Percentiles rank a stretch among this genome's conserved stretches.
Evolutionary conservation across 1,140 invertebrate species (phyloP).

Genomic region (Eurytemora carolleeae): DNA sequence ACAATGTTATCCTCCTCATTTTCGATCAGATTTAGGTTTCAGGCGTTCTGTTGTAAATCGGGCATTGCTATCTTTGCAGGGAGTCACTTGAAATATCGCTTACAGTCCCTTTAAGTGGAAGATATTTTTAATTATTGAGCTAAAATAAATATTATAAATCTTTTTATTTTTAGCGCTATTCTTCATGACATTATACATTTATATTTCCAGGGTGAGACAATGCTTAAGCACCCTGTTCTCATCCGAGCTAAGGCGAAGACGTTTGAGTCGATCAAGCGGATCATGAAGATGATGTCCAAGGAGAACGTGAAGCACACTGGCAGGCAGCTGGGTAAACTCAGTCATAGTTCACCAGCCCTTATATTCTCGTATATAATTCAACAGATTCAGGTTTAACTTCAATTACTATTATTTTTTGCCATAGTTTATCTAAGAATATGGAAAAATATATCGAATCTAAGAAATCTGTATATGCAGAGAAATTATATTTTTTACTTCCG

Average conservation of each 20-base stretch:
- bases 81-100: no score
- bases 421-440: no score
- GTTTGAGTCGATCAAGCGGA: conserved; percentile 76
- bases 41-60: no score
- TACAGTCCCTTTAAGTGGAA: no score
- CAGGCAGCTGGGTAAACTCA: conserved; percentile 82
- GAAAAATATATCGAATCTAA: no score
- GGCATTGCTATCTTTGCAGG: no score
- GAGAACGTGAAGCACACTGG: conserved; percentile 96
- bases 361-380: conserved; percentile 77
- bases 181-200: no score
- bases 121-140: conserved; percentile 1
- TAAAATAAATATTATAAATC: conserved; percentile 9
- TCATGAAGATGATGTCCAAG: conserved; percentile 94
- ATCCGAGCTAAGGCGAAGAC: conserved; percentile 59
- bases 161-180: conserved; percentile 43
- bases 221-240: conserved; percentile 54
- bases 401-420: no score
- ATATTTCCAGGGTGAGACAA: conserved; percentile 84
- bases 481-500: no score
- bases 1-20: no score
- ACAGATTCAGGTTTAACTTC: background rate
- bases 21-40: no score
- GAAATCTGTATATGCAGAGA: no score
- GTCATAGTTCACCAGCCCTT: conserved; percentile 80